phyloP scores from a whole-genome alignment of 1,140 invertebrate species.

The Drosophila yakuba region DNA sequence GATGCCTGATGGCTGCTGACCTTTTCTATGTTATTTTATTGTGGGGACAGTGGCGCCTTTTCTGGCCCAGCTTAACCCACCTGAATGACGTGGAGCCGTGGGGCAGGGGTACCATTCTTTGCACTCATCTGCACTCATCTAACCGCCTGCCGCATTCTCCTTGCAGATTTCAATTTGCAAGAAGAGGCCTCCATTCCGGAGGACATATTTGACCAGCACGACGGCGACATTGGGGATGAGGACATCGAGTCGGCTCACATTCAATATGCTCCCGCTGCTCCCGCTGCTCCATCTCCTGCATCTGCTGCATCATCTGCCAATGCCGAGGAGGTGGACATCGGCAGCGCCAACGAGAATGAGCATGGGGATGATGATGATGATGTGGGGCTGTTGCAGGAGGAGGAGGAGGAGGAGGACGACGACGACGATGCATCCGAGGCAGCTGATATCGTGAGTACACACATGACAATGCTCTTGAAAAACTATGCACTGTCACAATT shows the following conservation, averaged over 20 bases:
- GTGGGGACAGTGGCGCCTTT: slow-evolving; percentile 10
- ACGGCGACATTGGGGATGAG: slow-evolving; percentile 57
- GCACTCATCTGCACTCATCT: slow-evolving; percentile 1
- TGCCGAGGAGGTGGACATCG: neutral
- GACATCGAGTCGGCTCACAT: slow-evolving; percentile 35
- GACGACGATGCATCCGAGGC: slow-evolving; percentile 62
- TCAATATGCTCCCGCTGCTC: slow-evolving; percentile 33
- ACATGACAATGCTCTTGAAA: slow-evolving; percentile 9
- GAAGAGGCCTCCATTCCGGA: slow-evolving; percentile 78
- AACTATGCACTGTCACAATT: neutral
- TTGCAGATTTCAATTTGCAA: slow-evolving; percentile 81
- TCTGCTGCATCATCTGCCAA: neutral
- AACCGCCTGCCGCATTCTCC: slow-evolving; percentile 13
- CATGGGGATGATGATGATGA: neutral
- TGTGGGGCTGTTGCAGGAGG: slow-evolving; percentile 12
- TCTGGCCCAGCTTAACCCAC: slow-evolving; percentile 2
- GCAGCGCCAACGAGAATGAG: too few relatives aligned
- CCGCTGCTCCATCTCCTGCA: slow-evolving; percentile 7
- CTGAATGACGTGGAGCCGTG: slow-evolving; percentile 12
- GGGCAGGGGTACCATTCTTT: neutral
- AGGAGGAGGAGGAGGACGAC: slow-evolving; percentile 8
- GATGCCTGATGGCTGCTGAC: slow-evolving; percentile 29
- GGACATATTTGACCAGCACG: slow-evolving; percentile 82
- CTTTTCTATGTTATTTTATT: slow-evolving; percentile 48
- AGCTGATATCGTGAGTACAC: slow-evolving; percentile 76